Evolutionary conservation across 2,888 invertebrate genomes (phyloP), one percentile per base, ranked within the genome.

Genomic region (Mesorhabditis belari): DNA sequence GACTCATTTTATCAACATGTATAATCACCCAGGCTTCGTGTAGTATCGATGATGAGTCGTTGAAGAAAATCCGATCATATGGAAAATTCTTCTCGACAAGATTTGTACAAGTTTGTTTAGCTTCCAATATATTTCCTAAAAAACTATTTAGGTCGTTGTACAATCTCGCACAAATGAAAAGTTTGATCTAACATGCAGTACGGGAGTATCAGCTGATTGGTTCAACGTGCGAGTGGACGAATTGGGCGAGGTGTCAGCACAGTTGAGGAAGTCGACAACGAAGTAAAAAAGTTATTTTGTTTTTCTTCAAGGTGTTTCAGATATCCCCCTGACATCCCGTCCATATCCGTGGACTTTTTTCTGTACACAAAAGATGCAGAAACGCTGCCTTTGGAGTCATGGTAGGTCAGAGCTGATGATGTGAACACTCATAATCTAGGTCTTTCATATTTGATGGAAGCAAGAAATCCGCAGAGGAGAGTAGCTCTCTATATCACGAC

Each of bases 351-450:
- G 27, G 67, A 67, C 27, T 67, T 67, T 54, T 63, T 61, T 27
- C 67, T 67, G 21, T 67, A 65, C 60, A 67, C 67, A 5, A 52
- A 52, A 12, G 67, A 67, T 21, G 57, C 55, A 2, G 65, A 65
- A 5, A 67, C 58, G 4, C 44, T 67, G n/a, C 67, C 67, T 1
- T 57, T 67, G 25, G 67, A 67, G 61, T 57, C 64, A 5, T 67
- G 66, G 66, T 64, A 12, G 27, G 12, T 35, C 44, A 35, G 44
- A 17, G 44, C 12, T n/a, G 44, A 9, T 35, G 12, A 9, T n/a
- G 12, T 9, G 44, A 35, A 35, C 44, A 35, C 12, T n/a, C n/a
- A 35, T 17, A 9, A n/a, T 35, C n/a, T 35, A 35, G 44, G 44
- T 17, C 44, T 17, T 35, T 35, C 44, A 17, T n/a, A 9, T 35